A percentile compares a stretch with the other conserved stretches of the same genome.
phyloP scores from a whole-genome alignment of 2,797 vertebrate species.

The Masticophis lateralis region DNA sequence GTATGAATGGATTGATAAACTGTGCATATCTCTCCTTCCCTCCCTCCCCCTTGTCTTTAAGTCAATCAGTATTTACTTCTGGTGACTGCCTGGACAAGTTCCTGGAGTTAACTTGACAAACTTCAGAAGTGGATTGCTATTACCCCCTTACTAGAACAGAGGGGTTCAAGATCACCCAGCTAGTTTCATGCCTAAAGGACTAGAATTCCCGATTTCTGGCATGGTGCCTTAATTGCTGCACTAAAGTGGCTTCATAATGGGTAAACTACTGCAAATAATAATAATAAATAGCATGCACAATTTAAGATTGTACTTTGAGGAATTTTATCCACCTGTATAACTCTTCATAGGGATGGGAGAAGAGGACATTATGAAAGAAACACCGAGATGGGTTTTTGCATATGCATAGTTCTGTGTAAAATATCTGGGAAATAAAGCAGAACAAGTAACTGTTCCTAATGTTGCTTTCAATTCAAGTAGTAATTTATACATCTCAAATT shows the following conservation, averaged over 20 bases:
- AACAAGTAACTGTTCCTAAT: not conserved
- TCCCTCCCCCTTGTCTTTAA: too few species aligned
- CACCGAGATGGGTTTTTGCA: not conserved
- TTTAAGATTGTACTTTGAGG: not conserved
- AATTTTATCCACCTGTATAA: not conserved
- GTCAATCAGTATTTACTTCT: not conserved
- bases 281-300: not conserved
- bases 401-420: not conserved
- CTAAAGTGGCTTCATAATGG: not conserved
- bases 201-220: not conserved
- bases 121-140: not conserved
- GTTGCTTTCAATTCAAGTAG: not conserved
- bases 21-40: not conserved
- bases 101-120: not conserved
- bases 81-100: not conserved
- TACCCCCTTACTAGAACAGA: not conserved
- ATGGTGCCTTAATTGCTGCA: not conserved
- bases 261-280: not conserved
- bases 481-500: not conserved
- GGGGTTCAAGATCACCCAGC: not conserved
- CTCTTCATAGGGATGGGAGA: not conserved
- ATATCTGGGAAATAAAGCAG: not conserved
- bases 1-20: not conserved
- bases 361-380: not conserved
- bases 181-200: not conserved